phyloP scores from a whole-genome alignment of 2,113 vertebrate species.

The Phyllopteryx taeniolatus region DNA sequence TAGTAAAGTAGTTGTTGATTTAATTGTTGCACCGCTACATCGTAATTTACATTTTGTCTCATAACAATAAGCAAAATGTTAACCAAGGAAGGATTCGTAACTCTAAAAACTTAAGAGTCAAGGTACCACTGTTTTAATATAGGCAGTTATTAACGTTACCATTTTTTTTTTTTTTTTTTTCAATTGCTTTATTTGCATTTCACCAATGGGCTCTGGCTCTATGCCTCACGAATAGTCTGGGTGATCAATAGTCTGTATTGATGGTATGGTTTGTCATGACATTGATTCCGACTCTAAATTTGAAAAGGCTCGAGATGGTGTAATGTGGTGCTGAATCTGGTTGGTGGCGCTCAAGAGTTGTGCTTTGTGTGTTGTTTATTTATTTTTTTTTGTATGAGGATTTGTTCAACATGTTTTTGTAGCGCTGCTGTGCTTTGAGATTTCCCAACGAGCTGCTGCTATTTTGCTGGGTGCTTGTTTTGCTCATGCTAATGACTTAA shows the following conservation, averaged over 20 bases:
- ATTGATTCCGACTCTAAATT: neutral
- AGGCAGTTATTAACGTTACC: neutral
- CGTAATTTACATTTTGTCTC: no score
- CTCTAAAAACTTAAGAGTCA: neutral
- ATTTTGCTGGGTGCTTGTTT: neutral
- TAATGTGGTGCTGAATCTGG: neutral
- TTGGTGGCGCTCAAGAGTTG: neutral
- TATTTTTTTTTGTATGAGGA: neutral
- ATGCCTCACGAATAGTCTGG: neutral
- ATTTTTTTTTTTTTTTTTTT: neutral
- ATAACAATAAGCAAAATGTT: no score
- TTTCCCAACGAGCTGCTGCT: neutral
- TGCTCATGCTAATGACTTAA: neutral
- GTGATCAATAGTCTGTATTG: neutral
- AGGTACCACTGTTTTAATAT: neutral
- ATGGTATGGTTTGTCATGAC: neutral
- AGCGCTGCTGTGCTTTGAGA: conserved; percentile 1
- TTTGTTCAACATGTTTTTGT: neutral
- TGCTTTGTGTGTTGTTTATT: neutral
- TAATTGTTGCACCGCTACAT: no score
- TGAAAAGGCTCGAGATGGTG: neutral
- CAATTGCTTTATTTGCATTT: neutral
- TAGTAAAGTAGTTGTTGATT: no score
- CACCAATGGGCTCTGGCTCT: neutral
- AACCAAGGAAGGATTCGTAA: no score